Base-by-base conservation (phyloP, 2,888 invertebrate species). In the Eupithecia abbreviata region DNA sequence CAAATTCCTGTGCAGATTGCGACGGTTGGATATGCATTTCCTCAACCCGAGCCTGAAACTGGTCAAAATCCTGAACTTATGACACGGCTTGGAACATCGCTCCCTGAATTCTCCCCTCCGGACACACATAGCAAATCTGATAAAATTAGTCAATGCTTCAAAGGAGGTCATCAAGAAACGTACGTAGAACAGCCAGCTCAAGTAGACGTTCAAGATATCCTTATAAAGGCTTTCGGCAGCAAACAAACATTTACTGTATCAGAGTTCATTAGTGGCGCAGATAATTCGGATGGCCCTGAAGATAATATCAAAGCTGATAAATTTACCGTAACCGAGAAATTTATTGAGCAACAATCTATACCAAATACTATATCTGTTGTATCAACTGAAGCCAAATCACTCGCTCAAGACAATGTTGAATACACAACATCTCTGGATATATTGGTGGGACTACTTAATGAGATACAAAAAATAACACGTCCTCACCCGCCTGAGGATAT, bases 401-500 rank as follows among this genome's bases (percentile, higher is more conserved):
- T 71, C 4, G 69, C 81, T 71, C 66, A 79, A 62, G 85, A 86
- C 13, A 78, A 77, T 75, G 81, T 91, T 4, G 87, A 90, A 68
- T 89, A 89, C 67, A 90, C 91, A 4, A 88, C 90, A 30, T 94
- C 94, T 5, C 87, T 95, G 10, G 94, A 94, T 73, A 89, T 93
- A 81, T 83, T 95, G 78, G 91, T 92, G 4, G 90, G 90, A 15
- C 86, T 95, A 69, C 85, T 95, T 71, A 92, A 92, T 81, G 94
- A 95, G 85, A 95, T 95, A 79, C 90, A 92, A 82, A 93, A 92
- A 74, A 93, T 94, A 75, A 91, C 92, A 3, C 88, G 89, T 79
- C 90, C 91, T 76, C 86, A 88, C 7, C 85, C 75, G 2, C 73
- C 73, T 49, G 72, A 89, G 55, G 78, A 82, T 45, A 77, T 79